Percentiles rank a stretch among this genome's conserved stretches.
These are phyloP conservation scores for Amazona vittata DNA, from an alignment of 2,113 vertebrate genomes.

Conservation along the genomic window DNA sequence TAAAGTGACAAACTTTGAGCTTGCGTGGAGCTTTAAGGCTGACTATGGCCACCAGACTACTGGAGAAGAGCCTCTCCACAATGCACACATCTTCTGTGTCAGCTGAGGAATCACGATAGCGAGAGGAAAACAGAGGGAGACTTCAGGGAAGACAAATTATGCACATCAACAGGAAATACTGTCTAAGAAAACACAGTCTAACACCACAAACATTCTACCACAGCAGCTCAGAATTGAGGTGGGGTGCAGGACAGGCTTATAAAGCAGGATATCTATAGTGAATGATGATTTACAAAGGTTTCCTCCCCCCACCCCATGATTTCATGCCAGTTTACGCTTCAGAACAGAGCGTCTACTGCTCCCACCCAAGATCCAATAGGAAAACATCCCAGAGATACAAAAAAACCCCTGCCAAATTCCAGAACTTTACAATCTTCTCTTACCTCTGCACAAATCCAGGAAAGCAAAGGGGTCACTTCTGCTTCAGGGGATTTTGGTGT, in stretches of 20 bases:
- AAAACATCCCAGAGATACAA: neutral
- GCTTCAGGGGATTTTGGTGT: accelerated
- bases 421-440: neutral
- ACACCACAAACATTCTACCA: neutral
- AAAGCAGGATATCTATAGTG: neutral
- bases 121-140: neutral
- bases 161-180: neutral
- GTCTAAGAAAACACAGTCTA: neutral
- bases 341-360: neutral
- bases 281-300: neutral
- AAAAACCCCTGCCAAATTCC: neutral
- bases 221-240: neutral
- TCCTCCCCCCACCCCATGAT: accelerated
- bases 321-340: neutral
- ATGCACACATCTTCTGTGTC: conserved; percentile 98
- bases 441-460: neutral
- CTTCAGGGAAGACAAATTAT: neutral
- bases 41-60: conserved; percentile 96
- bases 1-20: conserved; percentile 98
- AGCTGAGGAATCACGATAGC: conserved; percentile 63
- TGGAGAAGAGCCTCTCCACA: conserved; percentile 96
- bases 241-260: neutral
- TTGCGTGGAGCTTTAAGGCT: conserved; percentile 98
- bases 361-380: neutral
- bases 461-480: accelerated